A percentile compares a stretch with the other conserved stretches of the same genome.
Conservation (phyloP, 1,140 invertebrate genomes). For the Neodiprion virginianus region DNA sequence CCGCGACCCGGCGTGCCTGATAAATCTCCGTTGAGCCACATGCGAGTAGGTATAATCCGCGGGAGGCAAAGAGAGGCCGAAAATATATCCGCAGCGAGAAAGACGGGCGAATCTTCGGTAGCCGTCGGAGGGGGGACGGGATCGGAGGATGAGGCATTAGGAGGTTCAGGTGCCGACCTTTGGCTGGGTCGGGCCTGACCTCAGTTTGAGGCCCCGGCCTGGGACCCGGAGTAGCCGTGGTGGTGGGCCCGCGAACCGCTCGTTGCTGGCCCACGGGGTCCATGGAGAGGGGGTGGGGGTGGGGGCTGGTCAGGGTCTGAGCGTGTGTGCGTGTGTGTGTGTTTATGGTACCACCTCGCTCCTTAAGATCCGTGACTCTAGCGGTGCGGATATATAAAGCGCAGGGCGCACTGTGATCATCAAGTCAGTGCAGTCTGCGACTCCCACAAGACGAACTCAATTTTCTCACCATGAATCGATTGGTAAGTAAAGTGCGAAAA, state of each 20-base stretch:
- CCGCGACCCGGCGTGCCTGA: too few relatives aligned
- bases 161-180: not conserved
- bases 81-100: too few relatives aligned
- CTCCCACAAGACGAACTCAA: conserved; percentile 14
- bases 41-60: too few relatives aligned
- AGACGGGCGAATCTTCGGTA: not conserved
- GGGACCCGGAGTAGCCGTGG: not conserved
- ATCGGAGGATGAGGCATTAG: not conserved
- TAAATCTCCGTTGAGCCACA: too few relatives aligned
- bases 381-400: conserved; percentile 41
- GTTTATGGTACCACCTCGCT: not conserved
- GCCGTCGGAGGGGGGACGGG: not conserved
- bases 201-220: not conserved
- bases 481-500: conserved; percentile 9
- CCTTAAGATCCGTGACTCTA: conserved; percentile 32
- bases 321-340: not conserved
- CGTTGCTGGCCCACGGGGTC: not conserved
- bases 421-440: conserved; percentile 37
- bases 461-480: conserved; percentile 6
- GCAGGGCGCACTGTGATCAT: conserved; percentile 23
- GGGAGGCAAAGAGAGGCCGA: too few relatives aligned
- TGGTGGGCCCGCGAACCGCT: not conserved
- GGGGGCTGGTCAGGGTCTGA: not conserved
- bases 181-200: conserved; percentile 6
- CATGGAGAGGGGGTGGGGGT: not conserved